Conservation (phyloP, 1,140 invertebrate species). For the Trialeurodes vaporariorum region DNA sequence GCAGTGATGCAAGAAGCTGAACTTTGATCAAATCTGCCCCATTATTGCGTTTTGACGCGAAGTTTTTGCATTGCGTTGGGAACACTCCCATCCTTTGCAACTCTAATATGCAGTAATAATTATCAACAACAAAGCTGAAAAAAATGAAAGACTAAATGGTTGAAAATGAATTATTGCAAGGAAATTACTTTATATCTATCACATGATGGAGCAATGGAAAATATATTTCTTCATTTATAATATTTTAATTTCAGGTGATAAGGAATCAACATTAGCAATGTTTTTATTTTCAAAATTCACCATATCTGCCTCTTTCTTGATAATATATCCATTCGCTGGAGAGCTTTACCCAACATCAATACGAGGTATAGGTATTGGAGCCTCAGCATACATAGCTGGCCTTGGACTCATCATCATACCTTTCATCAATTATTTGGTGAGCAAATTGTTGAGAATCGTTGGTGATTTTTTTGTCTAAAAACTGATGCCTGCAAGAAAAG, state of each 20-base stretch:
- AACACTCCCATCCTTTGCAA: no score
- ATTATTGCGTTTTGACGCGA: no score
- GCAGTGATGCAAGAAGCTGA: no score
- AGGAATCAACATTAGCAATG: slow-evolving; percentile 55
- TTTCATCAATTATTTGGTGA: slow-evolving; percentile 78
- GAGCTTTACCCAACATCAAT: slow-evolving; percentile 79
- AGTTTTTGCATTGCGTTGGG: no score
- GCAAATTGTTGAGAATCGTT: slow-evolving; percentile 18
- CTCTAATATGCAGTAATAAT: no score
- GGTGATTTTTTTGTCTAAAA: slow-evolving; percentile 9
- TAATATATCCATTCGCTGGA: slow-evolving; percentile 82
- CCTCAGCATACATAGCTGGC: slow-evolving; percentile 75
- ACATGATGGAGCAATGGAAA: no score
- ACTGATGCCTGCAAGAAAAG: not conserved
- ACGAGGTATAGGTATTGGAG: slow-evolving; percentile 74
- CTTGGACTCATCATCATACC: slow-evolving; percentile 78
- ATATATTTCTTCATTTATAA: no score
- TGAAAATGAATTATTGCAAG: no score
- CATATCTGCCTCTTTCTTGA: slow-evolving; percentile 80
- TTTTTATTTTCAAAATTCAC: slow-evolving; percentile 79
- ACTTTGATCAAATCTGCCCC: no score
- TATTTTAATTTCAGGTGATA: slow-evolving; percentile 48
- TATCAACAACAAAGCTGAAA: no score
- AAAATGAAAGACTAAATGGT: no score
- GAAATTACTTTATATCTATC: no score